Evolutionary conservation across 2,888 invertebrate species (phyloP).

Genomic region (Prosopocoilus inquinatus): DNA sequence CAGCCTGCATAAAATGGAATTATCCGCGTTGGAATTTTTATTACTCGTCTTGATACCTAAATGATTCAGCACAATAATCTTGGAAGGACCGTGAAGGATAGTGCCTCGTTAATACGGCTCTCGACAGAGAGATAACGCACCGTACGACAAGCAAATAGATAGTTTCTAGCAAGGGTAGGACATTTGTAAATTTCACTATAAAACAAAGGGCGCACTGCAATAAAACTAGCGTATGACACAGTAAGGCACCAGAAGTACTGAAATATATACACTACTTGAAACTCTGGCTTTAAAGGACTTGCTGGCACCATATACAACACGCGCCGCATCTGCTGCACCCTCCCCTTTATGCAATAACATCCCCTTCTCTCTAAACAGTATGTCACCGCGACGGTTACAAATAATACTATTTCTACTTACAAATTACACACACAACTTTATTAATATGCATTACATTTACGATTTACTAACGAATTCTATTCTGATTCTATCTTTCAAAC

Average conservation of each 20-base stretch:
- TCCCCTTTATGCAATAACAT: slow-evolving; percentile 2
- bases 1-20: too few species aligned
- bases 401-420: background rate
- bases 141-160: background rate
- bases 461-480: too few species aligned
- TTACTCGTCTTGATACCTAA: too few species aligned
- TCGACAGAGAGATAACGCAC: background rate
- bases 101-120: too few species aligned
- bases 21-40: too few species aligned
- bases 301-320: slow-evolving; percentile 4
- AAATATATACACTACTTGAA: slow-evolving; percentile 2
- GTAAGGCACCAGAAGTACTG: slow-evolving; percentile 1
- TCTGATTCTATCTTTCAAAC: too few species aligned
- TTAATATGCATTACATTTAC: too few species aligned
- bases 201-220: slow-evolving; percentile 2
- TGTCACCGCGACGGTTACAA: background rate
- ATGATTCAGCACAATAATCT: too few species aligned
- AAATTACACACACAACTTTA: too few species aligned
- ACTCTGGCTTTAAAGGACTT: slow-evolving; percentile 5
- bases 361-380: background rate
- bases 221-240: slow-evolving; percentile 3
- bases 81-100: too few species aligned
- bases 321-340: slow-evolving; percentile 3
- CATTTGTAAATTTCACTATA: slow-evolving; percentile 5
- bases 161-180: background rate